Evolutionary conservation across 2,888 invertebrate genomes (phyloP).

Genomic region (Hypselothyrea guttata): DNA sequence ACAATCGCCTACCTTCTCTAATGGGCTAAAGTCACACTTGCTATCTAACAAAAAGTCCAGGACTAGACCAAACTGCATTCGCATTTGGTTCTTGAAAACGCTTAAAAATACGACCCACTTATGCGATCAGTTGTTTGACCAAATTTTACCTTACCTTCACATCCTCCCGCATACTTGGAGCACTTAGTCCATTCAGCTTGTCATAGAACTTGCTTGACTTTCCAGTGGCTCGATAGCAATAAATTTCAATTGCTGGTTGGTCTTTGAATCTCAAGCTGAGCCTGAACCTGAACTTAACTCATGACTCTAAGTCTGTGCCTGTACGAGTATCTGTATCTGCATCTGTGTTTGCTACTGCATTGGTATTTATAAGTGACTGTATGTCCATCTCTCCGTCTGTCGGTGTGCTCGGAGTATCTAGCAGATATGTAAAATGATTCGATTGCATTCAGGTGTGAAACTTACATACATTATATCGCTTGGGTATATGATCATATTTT

Average conservation of each 20-base stretch:
- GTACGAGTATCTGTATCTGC: slow-evolving; percentile 6
- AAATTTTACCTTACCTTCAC: slow-evolving; percentile 56
- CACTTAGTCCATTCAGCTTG: slow-evolving; percentile 27
- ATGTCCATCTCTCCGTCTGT: not conserved
- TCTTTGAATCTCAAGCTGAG: slow-evolving; percentile 13
- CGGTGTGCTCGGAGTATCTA: slow-evolving; percentile 20
- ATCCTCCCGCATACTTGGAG: not conserved
- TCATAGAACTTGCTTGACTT: slow-evolving; percentile 63
- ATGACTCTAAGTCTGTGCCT: slow-evolving; percentile 11
- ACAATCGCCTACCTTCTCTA: slow-evolving; percentile 49
- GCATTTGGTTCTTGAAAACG: slow-evolving; percentile 36
- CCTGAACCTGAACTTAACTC: slow-evolving; percentile 15
- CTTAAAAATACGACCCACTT: slow-evolving; percentile 73
- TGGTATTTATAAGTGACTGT: slow-evolving; percentile 4
- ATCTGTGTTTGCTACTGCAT: slow-evolving; percentile 11
- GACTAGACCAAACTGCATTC: slow-evolving; percentile 20
- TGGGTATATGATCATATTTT: too few species aligned
- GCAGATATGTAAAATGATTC: slow-evolving; percentile 77
- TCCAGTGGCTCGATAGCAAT: slow-evolving; percentile 77
- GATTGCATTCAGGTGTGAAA: slow-evolving; percentile 81
- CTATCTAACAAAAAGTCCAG: slow-evolving; percentile 53
- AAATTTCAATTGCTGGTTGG: slow-evolving; percentile 80
- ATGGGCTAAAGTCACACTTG: slow-evolving; percentile 76
- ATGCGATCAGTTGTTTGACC: slow-evolving; percentile 73
- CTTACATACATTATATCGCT: slow-evolving; percentile 72